Evolutionary conservation across 2,888 invertebrate genomes (phyloP).

Genomic region (Podotricha telesiphe): DNA sequence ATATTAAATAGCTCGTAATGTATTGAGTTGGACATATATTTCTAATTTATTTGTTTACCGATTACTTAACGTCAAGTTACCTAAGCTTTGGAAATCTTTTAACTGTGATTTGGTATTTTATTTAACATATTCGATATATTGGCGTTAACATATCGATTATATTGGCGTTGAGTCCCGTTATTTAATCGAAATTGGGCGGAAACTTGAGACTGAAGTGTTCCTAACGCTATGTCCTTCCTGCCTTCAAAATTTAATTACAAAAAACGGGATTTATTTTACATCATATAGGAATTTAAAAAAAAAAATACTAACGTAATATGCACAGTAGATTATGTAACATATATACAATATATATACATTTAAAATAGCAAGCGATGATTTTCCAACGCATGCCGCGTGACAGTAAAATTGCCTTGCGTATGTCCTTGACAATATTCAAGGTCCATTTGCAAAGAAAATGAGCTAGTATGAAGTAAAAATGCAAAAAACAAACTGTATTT

Average conservation of each 20-base stretch:
- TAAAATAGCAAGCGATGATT: slow-evolving; percentile 36
- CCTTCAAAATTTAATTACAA: too few species aligned
- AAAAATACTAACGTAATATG: neutral
- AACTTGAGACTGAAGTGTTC: too few species aligned
- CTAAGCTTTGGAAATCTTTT: neutral
- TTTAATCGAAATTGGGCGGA: too few species aligned
- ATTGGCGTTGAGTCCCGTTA: too few species aligned
- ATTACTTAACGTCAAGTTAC: slow-evolving; percentile 11
- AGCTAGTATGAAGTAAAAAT: neutral
- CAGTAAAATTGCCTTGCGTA: slow-evolving; percentile 41
- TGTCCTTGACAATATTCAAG: slow-evolving; percentile 38
- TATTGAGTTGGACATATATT: slow-evolving; percentile 23
- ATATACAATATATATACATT: slow-evolving; percentile 14
- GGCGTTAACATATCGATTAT: too few species aligned
- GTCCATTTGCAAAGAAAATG: slow-evolving; percentile 20
- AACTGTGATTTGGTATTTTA: neutral
- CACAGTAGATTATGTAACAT: slow-evolving; percentile 16
- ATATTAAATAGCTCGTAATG: slow-evolving; percentile 24
- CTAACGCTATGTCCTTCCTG: too few species aligned
- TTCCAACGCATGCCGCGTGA: slow-evolving; percentile 42
- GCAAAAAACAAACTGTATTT: too few species aligned
- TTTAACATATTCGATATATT: too few species aligned
- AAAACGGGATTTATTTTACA: too few species aligned
- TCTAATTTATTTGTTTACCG: slow-evolving; percentile 33
- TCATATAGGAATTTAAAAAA: too few species aligned